A percentile compares a stretch with the other conserved stretches of the same genome.
Conservation (phyloP, 2,113 vertebrate species). For the Electrona antarctica region DNA sequence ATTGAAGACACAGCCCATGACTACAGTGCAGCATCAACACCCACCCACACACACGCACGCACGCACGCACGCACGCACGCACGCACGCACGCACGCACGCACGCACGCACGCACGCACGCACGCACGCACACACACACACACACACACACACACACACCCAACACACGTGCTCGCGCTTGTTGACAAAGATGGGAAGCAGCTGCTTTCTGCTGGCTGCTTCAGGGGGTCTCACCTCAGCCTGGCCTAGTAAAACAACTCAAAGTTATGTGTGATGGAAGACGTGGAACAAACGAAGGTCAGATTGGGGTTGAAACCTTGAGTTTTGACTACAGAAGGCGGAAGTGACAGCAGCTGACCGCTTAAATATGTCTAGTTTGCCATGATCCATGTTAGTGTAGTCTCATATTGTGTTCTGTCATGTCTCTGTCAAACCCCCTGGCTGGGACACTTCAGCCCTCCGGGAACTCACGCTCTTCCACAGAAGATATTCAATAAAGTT, state of each 20-base stretch:
- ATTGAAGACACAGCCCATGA: neutral
- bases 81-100: slow-evolving; percentile 29
- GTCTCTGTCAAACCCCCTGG: neutral
- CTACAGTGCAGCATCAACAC: neutral
- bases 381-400: neutral
- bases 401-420: neutral
- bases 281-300: slow-evolving; percentile 21
- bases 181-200: slow-evolving; percentile 70
- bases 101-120: neutral
- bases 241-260: slow-evolving; percentile 37
- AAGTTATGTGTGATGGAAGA: slow-evolving; percentile 34
- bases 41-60: neutral
- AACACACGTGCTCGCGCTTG: slow-evolving; percentile 22
- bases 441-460: neutral
- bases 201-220: slow-evolving; percentile 61
- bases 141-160: slow-evolving; percentile 36
- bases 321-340: no score
- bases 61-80: slow-evolving; percentile 4
- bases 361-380: neutral
- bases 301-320: neutral
- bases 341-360: neutral
- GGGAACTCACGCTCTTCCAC: slow-evolving; percentile 23
- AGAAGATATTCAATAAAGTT: slow-evolving; percentile 47
- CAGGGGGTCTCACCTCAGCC: slow-evolving; percentile 35
- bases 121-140: slow-evolving; percentile 3